Base-by-base conservation (phyloP, 2,113 vertebrate genomes). In the Cynoglossus semilaevis region DNA sequence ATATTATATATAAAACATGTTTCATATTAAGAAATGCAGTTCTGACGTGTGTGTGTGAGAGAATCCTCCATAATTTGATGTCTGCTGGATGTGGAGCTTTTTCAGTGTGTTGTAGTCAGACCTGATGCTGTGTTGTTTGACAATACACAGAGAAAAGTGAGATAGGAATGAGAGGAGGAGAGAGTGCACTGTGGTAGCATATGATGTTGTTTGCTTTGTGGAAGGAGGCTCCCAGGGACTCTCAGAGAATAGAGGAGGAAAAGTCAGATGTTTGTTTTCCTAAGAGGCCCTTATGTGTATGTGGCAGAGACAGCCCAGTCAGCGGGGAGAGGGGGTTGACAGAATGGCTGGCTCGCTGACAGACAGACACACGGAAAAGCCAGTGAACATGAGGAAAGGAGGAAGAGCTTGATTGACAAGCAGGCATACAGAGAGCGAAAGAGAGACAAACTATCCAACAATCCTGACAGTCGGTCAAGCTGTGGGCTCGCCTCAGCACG, bases 131-230 rank as follows among this genome's bases (percentile, higher is more conserved):
- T 7, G 42, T 45, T 60, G 22, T 69, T 49, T 70, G 55, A 55
- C 45, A 19, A 17, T 36, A 65, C 37, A 36, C 19, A 46, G 17
- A 13, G 17, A 44, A 11, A 46, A 29, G 37, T 8, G 15, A 61
- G 52, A 60, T 9, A 35, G 65, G 49, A 2, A 58, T 67, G 50
- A 15, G 63, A n/a, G 50, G 16, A 12, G 14, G 17, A 36, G 12
- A 54, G 46, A 13, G 38, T 11, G 41, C 51, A 41, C 57, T 72
- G 51, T 51, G 50, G 67, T 63, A 53, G 61, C 65, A 67, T 79
- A 77, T 70, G 50, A 76, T 76, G 74, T 73, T 58, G 75, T 86
- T 80, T 84, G 75, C 57, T 80, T 73, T 76, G 64, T 79, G 56
- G 49, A 79, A 81, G 60, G 71, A 76, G 58, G 53, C 67, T 72